Evolutionary conservation across 2,888 invertebrate species (phyloP).

Genomic region (Ceratothoa steindachneri): DNA sequence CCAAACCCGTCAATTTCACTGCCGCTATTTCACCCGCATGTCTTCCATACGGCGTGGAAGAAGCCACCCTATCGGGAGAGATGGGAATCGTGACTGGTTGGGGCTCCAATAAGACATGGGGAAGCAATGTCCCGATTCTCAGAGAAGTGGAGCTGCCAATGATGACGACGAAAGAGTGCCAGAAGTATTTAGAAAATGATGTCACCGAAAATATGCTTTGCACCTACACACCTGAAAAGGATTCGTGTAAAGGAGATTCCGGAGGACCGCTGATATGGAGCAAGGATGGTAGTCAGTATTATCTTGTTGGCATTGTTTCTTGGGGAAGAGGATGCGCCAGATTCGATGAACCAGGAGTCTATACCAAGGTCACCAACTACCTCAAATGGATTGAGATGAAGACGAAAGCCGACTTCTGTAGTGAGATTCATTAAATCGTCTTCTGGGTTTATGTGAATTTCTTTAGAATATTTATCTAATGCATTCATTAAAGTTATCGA

Average conservation of each 20-base stretch:
- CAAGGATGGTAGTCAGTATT: too few relatives aligned
- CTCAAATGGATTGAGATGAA: too few relatives aligned
- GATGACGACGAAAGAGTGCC: slow-evolving; percentile 1
- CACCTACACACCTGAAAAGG: slow-evolving; percentile 16
- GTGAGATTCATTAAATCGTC: too few relatives aligned
- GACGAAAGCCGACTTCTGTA: too few relatives aligned
- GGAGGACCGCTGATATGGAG: slow-evolving; percentile 41
- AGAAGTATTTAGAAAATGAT: background rate
- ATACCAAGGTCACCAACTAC: too few relatives aligned
- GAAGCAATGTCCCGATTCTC: background rate
- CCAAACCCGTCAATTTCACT: background rate
- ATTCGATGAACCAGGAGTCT: slow-evolving; percentile 24
- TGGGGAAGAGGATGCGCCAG: too few relatives aligned
- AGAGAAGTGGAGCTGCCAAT: slow-evolving; percentile 19
- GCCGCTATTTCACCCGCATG: slow-evolving; percentile 19
- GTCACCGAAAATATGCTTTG: slow-evolving; percentile 29
- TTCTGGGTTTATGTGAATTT: background rate
- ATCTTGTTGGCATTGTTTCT: slow-evolving; percentile 28
- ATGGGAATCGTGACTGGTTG: slow-evolving; percentile 22
- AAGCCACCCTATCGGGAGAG: slow-evolving; percentile 5
- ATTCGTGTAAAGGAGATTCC: slow-evolving; percentile 41
- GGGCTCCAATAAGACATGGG: slow-evolving; percentile 18
- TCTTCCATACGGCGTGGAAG: slow-evolving; percentile 14
- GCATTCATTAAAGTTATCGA: too few relatives aligned
- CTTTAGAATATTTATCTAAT: too few relatives aligned